Conservation (phyloP, 2,113 vertebrate genomes). For the Alexandromys fortis region DNA sequence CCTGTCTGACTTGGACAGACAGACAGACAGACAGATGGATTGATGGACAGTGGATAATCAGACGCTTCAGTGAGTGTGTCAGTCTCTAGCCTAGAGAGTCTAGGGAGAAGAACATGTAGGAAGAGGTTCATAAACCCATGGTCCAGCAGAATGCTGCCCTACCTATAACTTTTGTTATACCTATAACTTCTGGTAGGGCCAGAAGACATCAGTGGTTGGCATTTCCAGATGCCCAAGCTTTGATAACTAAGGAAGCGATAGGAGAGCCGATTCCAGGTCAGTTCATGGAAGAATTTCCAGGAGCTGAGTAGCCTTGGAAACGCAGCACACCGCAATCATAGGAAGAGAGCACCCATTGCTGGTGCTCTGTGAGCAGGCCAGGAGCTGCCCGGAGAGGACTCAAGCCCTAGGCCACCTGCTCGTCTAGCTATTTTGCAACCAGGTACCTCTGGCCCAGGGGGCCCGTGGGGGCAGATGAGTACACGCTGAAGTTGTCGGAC, state of each 20-base stretch:
- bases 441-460: background rate
- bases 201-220: background rate
- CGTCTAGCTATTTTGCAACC: background rate
- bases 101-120: background rate
- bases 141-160: background rate
- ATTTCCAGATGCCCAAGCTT: background rate
- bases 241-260: background rate
- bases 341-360: background rate
- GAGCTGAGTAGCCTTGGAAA: background rate
- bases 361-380: background rate
- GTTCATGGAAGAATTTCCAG: background rate
- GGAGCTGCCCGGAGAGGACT: background rate
- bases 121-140: background rate
- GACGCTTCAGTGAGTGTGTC: background rate
- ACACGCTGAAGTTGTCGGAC: too few relatives aligned
- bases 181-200: background rate
- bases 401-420: background rate
- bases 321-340: accelerated
- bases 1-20: background rate
- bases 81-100: background rate
- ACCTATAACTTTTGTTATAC: background rate
- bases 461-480: background rate
- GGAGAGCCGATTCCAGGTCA: background rate
- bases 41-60: background rate
- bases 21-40: background rate